These are phyloP conservation scores for Pollenia amentaria DNA, from an alignment of 2,888 invertebrate species.

Conservation along the genomic window DNA sequence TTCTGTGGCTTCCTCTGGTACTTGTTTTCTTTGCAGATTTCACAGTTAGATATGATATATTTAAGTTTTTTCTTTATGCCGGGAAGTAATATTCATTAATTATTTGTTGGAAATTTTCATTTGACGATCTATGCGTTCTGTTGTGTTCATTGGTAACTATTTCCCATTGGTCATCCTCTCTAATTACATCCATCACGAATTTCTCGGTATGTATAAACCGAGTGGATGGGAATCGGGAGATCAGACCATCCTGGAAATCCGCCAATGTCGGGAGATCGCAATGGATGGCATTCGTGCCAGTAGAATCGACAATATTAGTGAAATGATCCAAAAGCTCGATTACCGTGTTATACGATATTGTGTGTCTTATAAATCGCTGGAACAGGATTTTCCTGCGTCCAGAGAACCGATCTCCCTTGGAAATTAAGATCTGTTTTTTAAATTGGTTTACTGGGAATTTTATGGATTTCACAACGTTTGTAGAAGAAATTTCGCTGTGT, in stretches of 20 bases:
- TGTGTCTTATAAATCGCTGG: conserved; percentile 35
- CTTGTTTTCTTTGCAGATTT: conserved; percentile 59
- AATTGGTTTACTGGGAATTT: conserved; percentile 47
- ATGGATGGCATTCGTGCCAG: conserved; percentile 32
- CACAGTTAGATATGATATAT: conserved; percentile 49
- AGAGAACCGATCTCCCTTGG: not conserved
- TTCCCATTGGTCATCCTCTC: conserved; percentile 54
- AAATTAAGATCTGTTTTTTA: conserved; percentile 38
- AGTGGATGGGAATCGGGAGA: conserved; percentile 49
- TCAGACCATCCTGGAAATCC: conserved; percentile 35
- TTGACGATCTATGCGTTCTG: not conserved
- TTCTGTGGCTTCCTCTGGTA: conserved; percentile 58
- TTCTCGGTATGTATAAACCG: conserved; percentile 59
- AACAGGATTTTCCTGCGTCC: conserved; percentile 37
- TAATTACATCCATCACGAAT: conserved; percentile 49
- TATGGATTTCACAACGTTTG: conserved; percentile 20
- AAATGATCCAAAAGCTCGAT: conserved; percentile 4
- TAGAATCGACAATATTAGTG: conserved; percentile 35
- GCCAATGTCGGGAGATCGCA: conserved; percentile 19
- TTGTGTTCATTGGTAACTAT: conserved; percentile 26
- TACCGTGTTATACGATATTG: conserved; percentile 23
- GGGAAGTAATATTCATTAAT: conserved; percentile 54
- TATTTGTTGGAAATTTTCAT: conserved; percentile 46
- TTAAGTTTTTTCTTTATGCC: conserved; percentile 40
- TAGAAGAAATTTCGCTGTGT: conserved; percentile 25